A percentile compares a stretch with the other conserved stretches of the same genome.
These are phyloP conservation scores for Nasonia oneida DNA, from an alignment of 2,888 invertebrate species.

Conservation along the genomic window DNA sequence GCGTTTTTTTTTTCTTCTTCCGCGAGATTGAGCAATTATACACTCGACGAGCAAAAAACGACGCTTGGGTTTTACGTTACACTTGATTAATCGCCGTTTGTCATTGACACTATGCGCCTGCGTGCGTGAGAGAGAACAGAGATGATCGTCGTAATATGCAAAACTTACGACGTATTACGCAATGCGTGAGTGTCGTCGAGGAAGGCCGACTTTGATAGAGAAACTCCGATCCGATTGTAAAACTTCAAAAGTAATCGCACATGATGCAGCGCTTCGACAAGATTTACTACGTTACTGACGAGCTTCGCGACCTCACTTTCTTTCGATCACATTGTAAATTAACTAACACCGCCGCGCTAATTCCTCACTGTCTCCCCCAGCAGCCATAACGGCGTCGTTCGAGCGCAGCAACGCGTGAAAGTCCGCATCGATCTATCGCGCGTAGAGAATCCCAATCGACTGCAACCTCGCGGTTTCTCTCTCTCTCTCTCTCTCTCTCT, in stretches of 20 bases:
- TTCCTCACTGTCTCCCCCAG: background rate
- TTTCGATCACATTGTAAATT: no score
- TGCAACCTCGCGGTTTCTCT: background rate
- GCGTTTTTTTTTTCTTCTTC: background rate
- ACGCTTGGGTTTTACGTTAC: background rate
- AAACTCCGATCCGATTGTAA: background rate
- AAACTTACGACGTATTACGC: background rate
- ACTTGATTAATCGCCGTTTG: background rate
- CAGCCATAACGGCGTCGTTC: background rate
- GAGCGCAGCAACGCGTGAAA: slow-evolving; percentile 31
- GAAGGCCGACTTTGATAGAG: background rate
- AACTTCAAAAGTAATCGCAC: background rate
- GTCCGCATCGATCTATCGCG: slow-evolving; percentile 25
- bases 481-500: background rate
- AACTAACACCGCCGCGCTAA: background rate
- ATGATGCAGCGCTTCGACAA: background rate
- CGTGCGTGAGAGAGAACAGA: background rate
- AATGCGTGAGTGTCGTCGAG: background rate
- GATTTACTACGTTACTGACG: background rate
- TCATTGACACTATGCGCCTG: background rate
- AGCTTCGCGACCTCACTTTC: background rate
- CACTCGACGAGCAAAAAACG: background rate
- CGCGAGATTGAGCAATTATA: background rate
- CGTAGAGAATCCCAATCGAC: slow-evolving; percentile 27
- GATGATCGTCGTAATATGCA: background rate